These are phyloP conservation scores for Sinocyclocheilus grahami DNA, from an alignment of 2,113 vertebrate genomes.

Conservation along the genomic window DNA sequence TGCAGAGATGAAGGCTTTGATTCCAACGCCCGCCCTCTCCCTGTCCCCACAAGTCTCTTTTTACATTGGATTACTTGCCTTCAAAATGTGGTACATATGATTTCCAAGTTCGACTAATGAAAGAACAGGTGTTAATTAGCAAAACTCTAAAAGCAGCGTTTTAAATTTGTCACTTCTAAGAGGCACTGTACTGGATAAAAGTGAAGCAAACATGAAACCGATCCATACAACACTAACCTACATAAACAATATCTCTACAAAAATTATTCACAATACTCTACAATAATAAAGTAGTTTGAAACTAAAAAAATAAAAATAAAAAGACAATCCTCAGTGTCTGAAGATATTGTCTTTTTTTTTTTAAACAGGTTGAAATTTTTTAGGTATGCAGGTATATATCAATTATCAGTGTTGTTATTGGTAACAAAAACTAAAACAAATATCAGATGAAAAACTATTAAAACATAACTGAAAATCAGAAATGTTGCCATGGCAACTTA, in stretches of 20 bases:
- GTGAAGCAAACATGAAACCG: background rate
- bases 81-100: background rate
- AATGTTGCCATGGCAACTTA: background rate
- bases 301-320: background rate
- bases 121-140: background rate
- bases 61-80: background rate
- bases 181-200: background rate
- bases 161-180: background rate
- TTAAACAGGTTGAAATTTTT: background rate
- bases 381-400: background rate
- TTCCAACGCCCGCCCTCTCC: background rate
- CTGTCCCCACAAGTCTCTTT: background rate
- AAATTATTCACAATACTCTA: background rate
- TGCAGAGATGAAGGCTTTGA: slow-evolving; percentile 17
- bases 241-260: background rate
- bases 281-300: background rate
- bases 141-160: background rate
- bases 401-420: background rate
- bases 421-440: background rate
- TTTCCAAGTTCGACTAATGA: background rate
- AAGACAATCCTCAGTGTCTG: background rate
- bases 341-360: background rate
- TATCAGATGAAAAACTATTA: background rate
- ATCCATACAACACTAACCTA: background rate
- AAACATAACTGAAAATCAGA: no score